phyloP scores from a whole-genome alignment of 2,888 invertebrate species.

The Eupithecia dodoneata region DNA sequence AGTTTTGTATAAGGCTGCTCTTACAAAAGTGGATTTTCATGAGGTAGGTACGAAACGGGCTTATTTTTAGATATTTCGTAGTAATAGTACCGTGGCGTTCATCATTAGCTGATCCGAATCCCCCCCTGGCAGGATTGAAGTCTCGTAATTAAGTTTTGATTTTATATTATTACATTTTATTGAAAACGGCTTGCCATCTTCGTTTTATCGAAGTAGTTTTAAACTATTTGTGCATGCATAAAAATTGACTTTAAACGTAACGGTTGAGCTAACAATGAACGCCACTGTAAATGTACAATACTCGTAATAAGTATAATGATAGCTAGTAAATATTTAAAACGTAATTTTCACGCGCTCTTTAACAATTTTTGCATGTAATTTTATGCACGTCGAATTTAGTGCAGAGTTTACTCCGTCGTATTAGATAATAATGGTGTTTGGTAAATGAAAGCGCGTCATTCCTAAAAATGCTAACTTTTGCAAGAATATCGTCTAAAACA shows the following conservation, averaged over 20 bases:
- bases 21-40: constrained; percentile 31
- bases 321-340: constrained; percentile 55
- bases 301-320: constrained; percentile 61
- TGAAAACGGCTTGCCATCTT: no score
- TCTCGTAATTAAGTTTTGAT: no score
- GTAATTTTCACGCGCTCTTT: constrained; percentile 51
- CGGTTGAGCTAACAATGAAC: no score
- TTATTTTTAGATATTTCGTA: constrained; percentile 57
- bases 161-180: no score
- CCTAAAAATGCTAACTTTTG: constrained; percentile 6
- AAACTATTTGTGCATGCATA: no score
- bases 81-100: constrained; percentile 40
- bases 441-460: constrained; percentile 28
- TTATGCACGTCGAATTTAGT: constrained; percentile 46
- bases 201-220: no score
- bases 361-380: constrained; percentile 50
- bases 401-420: constrained; percentile 65
- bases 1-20: constrained; percentile 46
- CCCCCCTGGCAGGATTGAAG: no score
- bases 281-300: constrained; percentile 53
- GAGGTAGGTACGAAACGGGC: constrained; percentile 50
- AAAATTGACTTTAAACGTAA: no score
- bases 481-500: neutral
- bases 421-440: constrained; percentile 38
- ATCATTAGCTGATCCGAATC: no score